Evolutionary conservation across 92 coral and sea anemone species (phyloP).

Genomic region (Metridium senile): DNA sequence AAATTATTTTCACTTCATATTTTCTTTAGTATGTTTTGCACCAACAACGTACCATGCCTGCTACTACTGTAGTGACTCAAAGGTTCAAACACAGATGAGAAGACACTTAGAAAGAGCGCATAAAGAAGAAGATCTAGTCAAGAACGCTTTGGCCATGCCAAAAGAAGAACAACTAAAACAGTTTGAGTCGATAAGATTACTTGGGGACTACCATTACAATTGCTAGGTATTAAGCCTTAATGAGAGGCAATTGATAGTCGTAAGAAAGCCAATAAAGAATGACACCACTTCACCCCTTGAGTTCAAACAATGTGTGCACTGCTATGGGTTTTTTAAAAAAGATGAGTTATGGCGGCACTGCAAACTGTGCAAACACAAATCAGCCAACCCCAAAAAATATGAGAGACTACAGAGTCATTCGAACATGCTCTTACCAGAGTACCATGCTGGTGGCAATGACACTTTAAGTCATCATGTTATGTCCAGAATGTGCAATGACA

Average conservation of each 20-base stretch:
- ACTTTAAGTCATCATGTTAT: conserved; percentile 1
- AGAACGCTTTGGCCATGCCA: conserved; percentile 20
- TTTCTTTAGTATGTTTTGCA: not conserved
- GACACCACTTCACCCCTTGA: not conserved
- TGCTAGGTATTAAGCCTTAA: conserved; percentile 25
- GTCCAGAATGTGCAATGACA: conserved; percentile 20
- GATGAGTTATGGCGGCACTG: conserved; percentile 51
- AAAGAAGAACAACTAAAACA: too few relatives aligned
- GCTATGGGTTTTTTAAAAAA: conserved; percentile 51
- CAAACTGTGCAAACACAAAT: not conserved
- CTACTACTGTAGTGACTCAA: not conserved
- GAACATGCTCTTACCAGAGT: too few relatives aligned
- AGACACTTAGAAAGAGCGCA: conserved; percentile 49
- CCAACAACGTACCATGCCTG: conserved; percentile 3
- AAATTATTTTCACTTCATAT: not conserved
- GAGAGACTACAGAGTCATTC: conserved; percentile 11
- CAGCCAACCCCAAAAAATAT: not conserved
- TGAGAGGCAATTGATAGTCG: conserved; percentile 50
- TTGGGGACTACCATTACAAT: conserved; percentile 50
- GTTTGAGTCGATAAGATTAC: too few relatives aligned
- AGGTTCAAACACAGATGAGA: not conserved
- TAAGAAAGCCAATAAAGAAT: conserved; percentile 20
- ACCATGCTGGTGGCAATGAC: not conserved
- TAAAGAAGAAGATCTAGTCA: conserved; percentile 34
- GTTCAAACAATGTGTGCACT: conserved; percentile 33